Evolutionary conservation across 2,888 invertebrate species (phyloP), one percentile per base, ranked within the genome.

Genomic region (Tyria jacobaeae): DNA sequence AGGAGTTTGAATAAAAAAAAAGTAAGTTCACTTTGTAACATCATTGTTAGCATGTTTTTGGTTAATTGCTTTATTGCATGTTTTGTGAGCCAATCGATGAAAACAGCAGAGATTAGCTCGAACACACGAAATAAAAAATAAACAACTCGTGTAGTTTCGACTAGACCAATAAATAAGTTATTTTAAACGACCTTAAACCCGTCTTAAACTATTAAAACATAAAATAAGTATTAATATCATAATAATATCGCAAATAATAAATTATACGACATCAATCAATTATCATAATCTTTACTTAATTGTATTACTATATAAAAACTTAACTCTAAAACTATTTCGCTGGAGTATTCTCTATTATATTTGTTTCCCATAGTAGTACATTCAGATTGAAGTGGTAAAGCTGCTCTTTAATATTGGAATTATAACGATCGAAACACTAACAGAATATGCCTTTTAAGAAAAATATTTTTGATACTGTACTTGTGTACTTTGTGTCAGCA

Each of bases 11-110:
- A n/a, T n/a, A n/a, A n/a, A n/a, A n/a, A n/a, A n/a, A n/a, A n/a
- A n/a, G n/a, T n/a, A n/a, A n/a, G n/a, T n/a, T n/a, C n/a, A n/a
- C n/a, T n/a, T 39, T 48, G 51, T 51, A 57, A 15, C n/a, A 50
- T 63, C 27, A 47, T 12, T 51, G n/a, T 60, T 51, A 64, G 59
- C 52, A 57, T 66, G 65, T 25, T 66, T 66, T 70, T 64, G 62
- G 64, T 64, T 78, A 73, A 83, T 83, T 73, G 71, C 73, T 66
- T 49, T 74, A 75, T 78, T 75, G 76, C 79, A 78, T 80, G 81
- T 62, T 61, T 31, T 53, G 31, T 64, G 14, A 56, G 58, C 57
- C 58, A 66, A 64, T 70, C 25, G 54, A 64, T 57, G 17, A 10
- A 15, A 49, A 24, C 15, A 48, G 21, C 31, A 31, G 31, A 47